Conservation (phyloP, 2,888 invertebrate species). For the Drosophila cognata region DNA sequence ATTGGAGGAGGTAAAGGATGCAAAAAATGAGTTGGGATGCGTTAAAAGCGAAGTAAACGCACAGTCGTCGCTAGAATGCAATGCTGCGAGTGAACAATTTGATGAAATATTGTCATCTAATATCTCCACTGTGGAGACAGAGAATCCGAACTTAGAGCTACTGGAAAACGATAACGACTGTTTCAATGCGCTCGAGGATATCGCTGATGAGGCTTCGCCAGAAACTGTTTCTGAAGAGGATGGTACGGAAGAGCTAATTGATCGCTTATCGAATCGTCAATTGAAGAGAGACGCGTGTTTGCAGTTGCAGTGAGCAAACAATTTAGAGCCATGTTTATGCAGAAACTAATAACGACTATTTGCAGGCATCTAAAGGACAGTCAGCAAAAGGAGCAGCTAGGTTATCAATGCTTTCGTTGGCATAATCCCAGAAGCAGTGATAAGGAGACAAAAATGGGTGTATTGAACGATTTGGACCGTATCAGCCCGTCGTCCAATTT, state of each 20-base stretch:
- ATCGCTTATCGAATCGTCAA: constrained; percentile 17
- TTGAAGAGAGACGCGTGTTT: neutral
- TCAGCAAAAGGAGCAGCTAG: constrained; percentile 2
- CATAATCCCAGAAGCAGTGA: constrained; percentile 47
- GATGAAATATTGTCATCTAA: neutral
- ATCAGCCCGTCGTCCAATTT: neutral
- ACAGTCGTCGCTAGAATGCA: neutral
- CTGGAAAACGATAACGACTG: constrained; percentile 48
- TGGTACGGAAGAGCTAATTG: constrained; percentile 28
- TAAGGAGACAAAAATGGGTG: constrained; percentile 34
- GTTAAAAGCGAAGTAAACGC: constrained; percentile 36
- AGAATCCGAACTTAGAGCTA: neutral
- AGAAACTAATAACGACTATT: neutral
- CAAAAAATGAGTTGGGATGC: neutral
- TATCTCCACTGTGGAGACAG: constrained; percentile 29
- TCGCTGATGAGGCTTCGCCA: constrained; percentile 9
- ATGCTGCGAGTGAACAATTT: neutral
- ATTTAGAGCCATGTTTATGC: neutral
- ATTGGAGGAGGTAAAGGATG: no score
- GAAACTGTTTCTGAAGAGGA: constrained; percentile 23
- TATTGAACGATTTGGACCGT: constrained; percentile 1
- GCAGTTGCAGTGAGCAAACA: constrained; percentile 20
- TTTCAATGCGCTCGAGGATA: constrained; percentile 37
- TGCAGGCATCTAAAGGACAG: constrained; percentile 3
- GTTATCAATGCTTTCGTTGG: constrained; percentile 49